A percentile compares a stretch with the other conserved stretches of the same genome.
Conservation (phyloP, 2,113 vertebrate genomes). For the Pipa parva region DNA sequence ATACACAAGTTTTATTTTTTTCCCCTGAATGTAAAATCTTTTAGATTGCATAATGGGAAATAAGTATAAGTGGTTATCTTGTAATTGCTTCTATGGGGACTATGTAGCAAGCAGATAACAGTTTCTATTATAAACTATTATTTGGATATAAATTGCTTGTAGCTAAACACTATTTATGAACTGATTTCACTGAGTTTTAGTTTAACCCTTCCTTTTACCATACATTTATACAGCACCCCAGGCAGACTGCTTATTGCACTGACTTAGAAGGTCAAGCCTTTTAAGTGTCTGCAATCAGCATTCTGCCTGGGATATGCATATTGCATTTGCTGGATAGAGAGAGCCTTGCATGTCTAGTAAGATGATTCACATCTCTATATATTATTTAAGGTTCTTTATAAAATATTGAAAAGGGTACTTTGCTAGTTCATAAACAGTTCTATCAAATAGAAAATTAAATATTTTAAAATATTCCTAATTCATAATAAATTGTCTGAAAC, state of each 20-base stretch:
- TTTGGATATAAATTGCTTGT: constrained; percentile 16
- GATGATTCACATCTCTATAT: constrained; percentile 1
- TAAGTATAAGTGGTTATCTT: constrained; percentile 23
- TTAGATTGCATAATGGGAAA: constrained; percentile 17
- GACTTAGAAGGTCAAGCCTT: background rate
- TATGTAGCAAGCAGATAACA: constrained; percentile 23
- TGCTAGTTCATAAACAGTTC: constrained; percentile 29
- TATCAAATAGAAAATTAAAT: constrained; percentile 20
- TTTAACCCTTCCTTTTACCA: constrained; percentile 5
- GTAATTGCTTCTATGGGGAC: constrained; percentile 35
- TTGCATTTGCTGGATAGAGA: background rate
- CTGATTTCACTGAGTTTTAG: background rate
- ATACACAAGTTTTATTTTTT: too few relatives aligned
- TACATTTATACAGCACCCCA: too few relatives aligned
- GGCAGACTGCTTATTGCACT: background rate
- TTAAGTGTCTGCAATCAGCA: too few relatives aligned
- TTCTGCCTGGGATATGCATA: background rate
- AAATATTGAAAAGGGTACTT: constrained; percentile 18
- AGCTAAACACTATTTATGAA: constrained; percentile 7
- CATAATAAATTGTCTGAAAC: constrained; percentile 25
- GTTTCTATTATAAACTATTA: constrained; percentile 32
- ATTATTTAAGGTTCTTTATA: constrained; percentile 17
- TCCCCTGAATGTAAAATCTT: constrained; percentile 14
- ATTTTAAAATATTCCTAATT: constrained; percentile 15
- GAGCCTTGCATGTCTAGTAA: background rate